These are phyloP conservation scores for Plectropomus leopardus DNA, from an alignment of 2,113 vertebrate genomes.

Conservation along the genomic window DNA sequence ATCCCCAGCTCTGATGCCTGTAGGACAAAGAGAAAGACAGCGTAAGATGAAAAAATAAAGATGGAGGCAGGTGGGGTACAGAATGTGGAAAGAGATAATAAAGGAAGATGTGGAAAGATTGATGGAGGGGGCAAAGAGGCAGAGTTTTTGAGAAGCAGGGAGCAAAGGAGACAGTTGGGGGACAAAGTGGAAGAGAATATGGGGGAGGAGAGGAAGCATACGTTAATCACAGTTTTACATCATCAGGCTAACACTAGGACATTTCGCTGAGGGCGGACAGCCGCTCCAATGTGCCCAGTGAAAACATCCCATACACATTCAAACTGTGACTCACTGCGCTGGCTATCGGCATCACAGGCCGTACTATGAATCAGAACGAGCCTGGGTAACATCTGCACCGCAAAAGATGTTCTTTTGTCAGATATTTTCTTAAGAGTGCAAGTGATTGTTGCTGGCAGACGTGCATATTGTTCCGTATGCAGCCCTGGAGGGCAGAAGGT, in stretches of 20 bases:
- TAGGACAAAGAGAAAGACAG: slow-evolving; percentile 46
- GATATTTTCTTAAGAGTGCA: slow-evolving; percentile 56
- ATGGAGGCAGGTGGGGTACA: slow-evolving; percentile 42
- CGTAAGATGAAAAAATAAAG: slow-evolving; percentile 36
- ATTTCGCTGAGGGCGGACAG: slow-evolving; percentile 66
- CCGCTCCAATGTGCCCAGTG: slow-evolving; percentile 39
- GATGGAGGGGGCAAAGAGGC: slow-evolving; percentile 37
- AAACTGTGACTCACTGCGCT: slow-evolving; percentile 68
- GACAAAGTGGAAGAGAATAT: slow-evolving; percentile 47
- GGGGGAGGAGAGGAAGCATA: slow-evolving; percentile 51
- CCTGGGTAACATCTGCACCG: slow-evolving; percentile 61
- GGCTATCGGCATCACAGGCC: slow-evolving; percentile 53
- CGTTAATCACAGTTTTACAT: slow-evolving; percentile 79
- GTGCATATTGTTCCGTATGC: slow-evolving; percentile 36
- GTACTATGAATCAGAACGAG: slow-evolving; percentile 66
- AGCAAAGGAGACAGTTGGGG: slow-evolving; percentile 59
- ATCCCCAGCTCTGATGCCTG: slow-evolving; percentile 94
- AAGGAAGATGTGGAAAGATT: slow-evolving; percentile 19
- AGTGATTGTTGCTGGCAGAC: slow-evolving; percentile 65
- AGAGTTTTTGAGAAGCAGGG: slow-evolving; percentile 46
- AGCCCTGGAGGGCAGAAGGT: slow-evolving; percentile 43
- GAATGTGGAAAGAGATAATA: slow-evolving; percentile 26
- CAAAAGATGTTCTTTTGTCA: slow-evolving; percentile 62
- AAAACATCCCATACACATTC: slow-evolving; percentile 64
- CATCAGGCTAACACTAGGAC: slow-evolving; percentile 68